A percentile compares a stretch with the other conserved stretches of the same genome.
Conservation (phyloP, 2,797 vertebrate species). For the Leontopithecus rosalia region DNA sequence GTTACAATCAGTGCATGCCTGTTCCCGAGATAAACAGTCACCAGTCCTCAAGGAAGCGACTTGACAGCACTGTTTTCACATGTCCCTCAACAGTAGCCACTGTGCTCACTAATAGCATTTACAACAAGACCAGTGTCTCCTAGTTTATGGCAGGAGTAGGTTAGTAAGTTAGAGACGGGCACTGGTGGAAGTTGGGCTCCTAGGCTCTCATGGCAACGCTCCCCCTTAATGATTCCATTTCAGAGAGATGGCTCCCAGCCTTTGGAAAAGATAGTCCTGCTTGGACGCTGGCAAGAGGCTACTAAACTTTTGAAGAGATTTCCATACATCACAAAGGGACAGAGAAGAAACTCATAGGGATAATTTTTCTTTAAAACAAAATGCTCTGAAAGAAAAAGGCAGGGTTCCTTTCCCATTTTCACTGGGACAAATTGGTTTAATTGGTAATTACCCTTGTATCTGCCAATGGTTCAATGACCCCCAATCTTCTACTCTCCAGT, state of each 20-base stretch:
- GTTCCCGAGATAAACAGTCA: not conserved
- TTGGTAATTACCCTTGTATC: not conserved
- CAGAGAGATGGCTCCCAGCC: not conserved
- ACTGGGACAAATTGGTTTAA: not conserved
- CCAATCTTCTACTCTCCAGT: too few relatives aligned
- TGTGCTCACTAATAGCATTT: not conserved
- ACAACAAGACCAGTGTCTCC: not conserved
- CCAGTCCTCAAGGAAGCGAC: not conserved
- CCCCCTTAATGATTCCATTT: not conserved
- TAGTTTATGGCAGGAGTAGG: not conserved
- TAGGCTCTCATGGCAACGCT: not conserved
- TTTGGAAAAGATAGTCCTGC: not conserved
- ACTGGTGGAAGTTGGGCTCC: not conserved
- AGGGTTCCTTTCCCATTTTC: not conserved
- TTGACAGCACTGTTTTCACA: not conserved
- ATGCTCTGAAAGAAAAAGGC: not conserved
- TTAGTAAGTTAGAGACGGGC: not conserved
- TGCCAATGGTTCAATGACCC: not conserved
- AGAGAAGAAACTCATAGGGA: not conserved
- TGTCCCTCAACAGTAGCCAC: not conserved
- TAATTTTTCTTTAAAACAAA: not conserved
- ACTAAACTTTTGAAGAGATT: not conserved
- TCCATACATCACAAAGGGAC: not conserved
- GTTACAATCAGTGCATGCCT: not conserved
- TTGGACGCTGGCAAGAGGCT: not conserved